Percentiles rank a stretch among this genome's conserved stretches.
These are phyloP conservation scores for Lethenteron camtschaticum DNA, from an alignment of 2,113 vertebrate species.

Conservation along the genomic window DNA sequence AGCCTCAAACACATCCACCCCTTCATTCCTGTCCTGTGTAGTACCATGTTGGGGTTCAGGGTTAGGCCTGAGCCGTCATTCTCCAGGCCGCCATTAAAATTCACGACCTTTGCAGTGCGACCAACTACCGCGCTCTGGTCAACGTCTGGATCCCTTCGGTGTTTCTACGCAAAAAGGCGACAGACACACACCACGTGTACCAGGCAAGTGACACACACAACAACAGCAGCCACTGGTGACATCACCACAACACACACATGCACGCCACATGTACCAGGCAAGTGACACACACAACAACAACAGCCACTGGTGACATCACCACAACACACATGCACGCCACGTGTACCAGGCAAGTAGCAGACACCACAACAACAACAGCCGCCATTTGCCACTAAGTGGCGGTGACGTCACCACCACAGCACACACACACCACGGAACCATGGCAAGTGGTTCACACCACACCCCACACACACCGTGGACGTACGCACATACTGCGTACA, in stretches of 20 bases:
- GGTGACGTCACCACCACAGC: conserved; percentile 14
- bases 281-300: conserved; percentile 4
- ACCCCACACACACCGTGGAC: too few species aligned
- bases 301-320: too few species aligned
- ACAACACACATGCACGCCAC: conserved; percentile 48
- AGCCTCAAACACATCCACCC: too few species aligned
- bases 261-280: conserved; percentile 95
- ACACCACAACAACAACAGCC: neutral
- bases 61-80: too few species aligned
- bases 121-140: conserved; percentile 57
- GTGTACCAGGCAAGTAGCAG: conserved; percentile 62
- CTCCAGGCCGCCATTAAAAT: too few species aligned
- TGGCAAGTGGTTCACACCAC: conserved; percentile 22
- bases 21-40: too few species aligned
- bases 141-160: conserved; percentile 98
- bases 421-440: conserved; percentile 91
- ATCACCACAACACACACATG: conserved; percentile 26
- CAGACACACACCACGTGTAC: conserved; percentile 92
- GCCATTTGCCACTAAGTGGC: too few species aligned
- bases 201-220: conserved; percentile 32
- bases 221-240: too few species aligned
- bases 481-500: too few species aligned
- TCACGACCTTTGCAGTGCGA: too few species aligned
- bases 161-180: conserved; percentile 72
- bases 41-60: too few species aligned